phyloP scores from a whole-genome alignment of 2,888 invertebrate species.

The Boloria selene region DNA sequence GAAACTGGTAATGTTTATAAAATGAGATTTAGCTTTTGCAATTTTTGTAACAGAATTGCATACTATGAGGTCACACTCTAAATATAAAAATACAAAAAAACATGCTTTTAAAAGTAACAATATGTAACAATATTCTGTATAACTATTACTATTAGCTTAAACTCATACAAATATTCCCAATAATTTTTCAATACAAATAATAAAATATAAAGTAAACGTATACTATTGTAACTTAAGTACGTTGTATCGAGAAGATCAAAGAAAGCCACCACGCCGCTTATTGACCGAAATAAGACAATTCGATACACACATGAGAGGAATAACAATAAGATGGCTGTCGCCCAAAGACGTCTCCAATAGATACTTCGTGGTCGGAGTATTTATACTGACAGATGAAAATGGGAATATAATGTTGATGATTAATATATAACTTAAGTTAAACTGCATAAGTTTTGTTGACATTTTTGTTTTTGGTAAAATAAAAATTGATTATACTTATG shows the following conservation, averaged over 20 bases:
- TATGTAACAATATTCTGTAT: too few species aligned
- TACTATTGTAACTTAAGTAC: background rate
- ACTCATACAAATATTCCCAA: too few species aligned
- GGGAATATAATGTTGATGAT: background rate
- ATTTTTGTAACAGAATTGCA: too few species aligned
- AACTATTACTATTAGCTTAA: too few species aligned
- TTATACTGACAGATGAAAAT: background rate
- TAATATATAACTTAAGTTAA: background rate
- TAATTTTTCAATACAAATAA: background rate
- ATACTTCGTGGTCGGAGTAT: background rate
- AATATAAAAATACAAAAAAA: too few species aligned
- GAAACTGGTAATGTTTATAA: too few species aligned
- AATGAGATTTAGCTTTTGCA: too few species aligned
- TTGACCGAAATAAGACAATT: conserved; percentile 37
- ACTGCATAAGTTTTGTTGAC: background rate
- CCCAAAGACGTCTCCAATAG: background rate
- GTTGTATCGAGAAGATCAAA: conserved; percentile 15
- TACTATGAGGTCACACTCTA: too few species aligned
- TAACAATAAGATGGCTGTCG: conserved; percentile 24
- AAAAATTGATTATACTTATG: too few species aligned
- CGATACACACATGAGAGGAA: conserved; percentile 25
- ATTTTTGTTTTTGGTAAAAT: too few species aligned
- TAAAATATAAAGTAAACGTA: background rate
- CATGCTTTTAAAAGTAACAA: too few species aligned
- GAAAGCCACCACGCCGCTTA: conserved; percentile 26